These are phyloP conservation scores for Monopterus albus DNA, from an alignment of 2,113 vertebrate genomes.

Conservation along the genomic window DNA sequence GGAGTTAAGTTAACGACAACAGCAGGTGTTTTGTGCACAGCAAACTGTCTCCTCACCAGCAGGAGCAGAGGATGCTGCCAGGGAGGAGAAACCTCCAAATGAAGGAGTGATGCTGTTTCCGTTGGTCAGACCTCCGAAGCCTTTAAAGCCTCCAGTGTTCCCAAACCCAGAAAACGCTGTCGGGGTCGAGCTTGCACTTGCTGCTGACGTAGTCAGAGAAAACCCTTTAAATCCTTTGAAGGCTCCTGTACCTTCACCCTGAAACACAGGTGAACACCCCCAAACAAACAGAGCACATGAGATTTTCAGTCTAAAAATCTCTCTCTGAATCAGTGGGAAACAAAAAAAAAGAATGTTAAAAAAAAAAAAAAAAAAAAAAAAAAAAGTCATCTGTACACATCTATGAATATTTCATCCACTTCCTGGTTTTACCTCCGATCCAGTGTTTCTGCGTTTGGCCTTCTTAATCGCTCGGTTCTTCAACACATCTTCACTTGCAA, in stretches of 20 bases:
- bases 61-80: constrained; percentile 70
- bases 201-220: constrained; percentile 61
- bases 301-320: neutral
- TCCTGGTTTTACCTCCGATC: constrained; percentile 82
- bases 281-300: neutral
- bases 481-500: constrained; percentile 93
- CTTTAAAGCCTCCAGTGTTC: constrained; percentile 82
- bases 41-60: constrained; percentile 81
- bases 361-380: too few species aligned
- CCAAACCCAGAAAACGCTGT: constrained; percentile 84
- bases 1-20: too few species aligned
- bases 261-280: constrained; percentile 15
- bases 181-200: constrained; percentile 39
- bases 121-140: constrained; percentile 85
- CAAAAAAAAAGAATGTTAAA: too few species aligned
- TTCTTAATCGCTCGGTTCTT: constrained; percentile 95
- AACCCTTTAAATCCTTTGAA: constrained; percentile 95
- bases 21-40: too few species aligned
- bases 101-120: constrained; percentile 79
- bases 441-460: constrained; percentile 89
- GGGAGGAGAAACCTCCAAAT: constrained; percentile 73
- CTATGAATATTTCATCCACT: neutral
- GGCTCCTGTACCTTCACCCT: constrained; percentile 87
- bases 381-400: neutral
- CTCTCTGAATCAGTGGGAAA: neutral